Conservation (phyloP, 2,888 invertebrate species). For the Ormyrus thymus region DNA sequence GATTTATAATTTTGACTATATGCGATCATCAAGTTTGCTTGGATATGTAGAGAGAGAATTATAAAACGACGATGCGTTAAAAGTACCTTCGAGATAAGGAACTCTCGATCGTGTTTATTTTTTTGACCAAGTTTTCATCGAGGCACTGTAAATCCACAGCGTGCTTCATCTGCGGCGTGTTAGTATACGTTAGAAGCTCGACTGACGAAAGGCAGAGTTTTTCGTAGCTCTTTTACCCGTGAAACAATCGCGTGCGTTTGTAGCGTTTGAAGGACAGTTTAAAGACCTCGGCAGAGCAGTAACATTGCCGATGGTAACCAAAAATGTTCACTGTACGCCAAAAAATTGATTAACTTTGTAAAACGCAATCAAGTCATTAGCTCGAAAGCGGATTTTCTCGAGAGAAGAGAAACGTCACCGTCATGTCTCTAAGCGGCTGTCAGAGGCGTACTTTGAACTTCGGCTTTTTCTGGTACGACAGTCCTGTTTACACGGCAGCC, state of each 20-base stretch:
- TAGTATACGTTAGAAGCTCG: neutral
- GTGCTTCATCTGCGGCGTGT: slow-evolving; percentile 8
- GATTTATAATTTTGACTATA: no score
- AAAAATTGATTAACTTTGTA: no score
- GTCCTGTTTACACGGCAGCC: no score
- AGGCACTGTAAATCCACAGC: slow-evolving; percentile 9
- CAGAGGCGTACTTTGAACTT: no score
- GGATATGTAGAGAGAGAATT: neutral
- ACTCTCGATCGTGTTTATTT: slow-evolving; percentile 24
- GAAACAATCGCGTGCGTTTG: neutral
- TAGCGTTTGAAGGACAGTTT: no score
- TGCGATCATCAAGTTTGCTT: no score
- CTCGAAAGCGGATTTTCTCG: no score
- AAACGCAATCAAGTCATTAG: no score
- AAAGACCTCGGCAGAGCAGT: neutral
- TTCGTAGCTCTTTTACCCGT: neutral
- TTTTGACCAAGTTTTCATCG: slow-evolving; percentile 25
- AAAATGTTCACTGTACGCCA: no score
- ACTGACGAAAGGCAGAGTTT: slow-evolving; percentile 29
- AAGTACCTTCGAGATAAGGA: slow-evolving; percentile 16
- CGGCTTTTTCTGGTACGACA: no score
- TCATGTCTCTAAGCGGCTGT: no score
- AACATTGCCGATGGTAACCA: neutral
- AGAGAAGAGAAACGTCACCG: no score
- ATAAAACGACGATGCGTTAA: neutral